phyloP scores from a whole-genome alignment of 2,797 vertebrate genomes.

The Rhincodon typus region DNA sequence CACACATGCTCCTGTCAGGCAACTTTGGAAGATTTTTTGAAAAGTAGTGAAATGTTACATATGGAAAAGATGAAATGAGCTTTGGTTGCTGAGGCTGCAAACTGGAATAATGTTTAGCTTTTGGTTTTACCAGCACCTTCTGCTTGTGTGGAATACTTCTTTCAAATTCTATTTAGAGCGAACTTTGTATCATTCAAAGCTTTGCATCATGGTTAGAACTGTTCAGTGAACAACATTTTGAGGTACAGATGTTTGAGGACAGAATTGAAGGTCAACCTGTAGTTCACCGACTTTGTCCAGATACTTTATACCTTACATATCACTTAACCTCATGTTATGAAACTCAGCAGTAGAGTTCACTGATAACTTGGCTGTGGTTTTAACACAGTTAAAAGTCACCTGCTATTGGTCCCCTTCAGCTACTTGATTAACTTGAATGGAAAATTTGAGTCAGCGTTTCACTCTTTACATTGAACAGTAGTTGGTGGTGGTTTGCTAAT shows the following conservation, averaged over 20 bases:
- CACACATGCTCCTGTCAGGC: no score
- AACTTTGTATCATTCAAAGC: not conserved
- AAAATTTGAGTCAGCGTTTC: constrained; percentile 19
- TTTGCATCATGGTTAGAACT: not conserved
- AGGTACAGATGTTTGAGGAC: constrained; percentile 16
- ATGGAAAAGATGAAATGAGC: not conserved
- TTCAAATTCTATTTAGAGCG: not conserved
- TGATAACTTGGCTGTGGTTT: not conserved
- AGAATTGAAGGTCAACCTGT: not conserved
- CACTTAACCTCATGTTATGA: not conserved
- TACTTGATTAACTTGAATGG: constrained; percentile 25
- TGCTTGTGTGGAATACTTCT: not conserved
- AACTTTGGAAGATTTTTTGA: not conserved
- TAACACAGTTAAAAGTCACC: not conserved
- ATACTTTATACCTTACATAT: not conserved
- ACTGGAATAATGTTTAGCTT: not conserved
- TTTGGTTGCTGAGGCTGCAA: not conserved
- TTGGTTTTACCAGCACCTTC: not conserved
- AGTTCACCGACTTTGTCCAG: not conserved
- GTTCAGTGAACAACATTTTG: not conserved
- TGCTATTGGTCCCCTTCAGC: not conserved
- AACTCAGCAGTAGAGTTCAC: not conserved
- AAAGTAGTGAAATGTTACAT: not conserved
- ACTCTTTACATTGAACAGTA: not conserved
- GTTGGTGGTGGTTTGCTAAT: constrained; percentile 15